A percentile compares a stretch with the other conserved stretches of the same genome.
These are phyloP conservation scores for Pycnomerus fuliginosus DNA, from an alignment of 2,888 invertebrate genomes.

Conservation along the genomic window DNA sequence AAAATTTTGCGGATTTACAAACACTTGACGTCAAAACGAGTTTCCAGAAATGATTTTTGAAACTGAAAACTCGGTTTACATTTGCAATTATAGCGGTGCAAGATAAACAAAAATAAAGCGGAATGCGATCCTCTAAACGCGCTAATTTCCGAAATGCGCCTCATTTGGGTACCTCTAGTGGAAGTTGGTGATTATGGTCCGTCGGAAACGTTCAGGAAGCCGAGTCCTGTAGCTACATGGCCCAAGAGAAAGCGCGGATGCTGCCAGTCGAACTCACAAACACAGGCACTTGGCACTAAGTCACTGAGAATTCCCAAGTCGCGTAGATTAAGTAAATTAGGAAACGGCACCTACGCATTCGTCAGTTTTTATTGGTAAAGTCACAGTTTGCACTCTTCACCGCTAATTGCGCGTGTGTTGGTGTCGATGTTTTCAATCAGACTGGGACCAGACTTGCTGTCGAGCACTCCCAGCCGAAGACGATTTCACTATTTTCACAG, in stretches of 20 bases:
- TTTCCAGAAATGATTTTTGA: constrained; percentile 9
- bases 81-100: background rate
- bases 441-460: constrained; percentile 42
- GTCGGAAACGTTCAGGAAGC: constrained; percentile 7
- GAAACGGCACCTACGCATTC: constrained; percentile 46
- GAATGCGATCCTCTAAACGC: too few species aligned
- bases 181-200: background rate
- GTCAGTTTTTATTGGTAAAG: constrained; percentile 41
- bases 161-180: constrained; percentile 8
- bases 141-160: background rate
- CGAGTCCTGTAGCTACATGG: constrained; percentile 13
- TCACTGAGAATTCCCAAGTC: constrained; percentile 22
- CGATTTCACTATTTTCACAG: constrained; percentile 31
- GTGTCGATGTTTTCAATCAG: constrained; percentile 34
- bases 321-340: constrained; percentile 45
- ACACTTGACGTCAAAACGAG: constrained; percentile 10
- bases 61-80: background rate
- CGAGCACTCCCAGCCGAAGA: constrained; percentile 37
- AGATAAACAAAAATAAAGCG: background rate
- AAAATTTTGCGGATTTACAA: too few species aligned
- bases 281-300: too few species aligned
- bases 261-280: background rate
- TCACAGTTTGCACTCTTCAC: constrained; percentile 37
- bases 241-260: constrained; percentile 6
- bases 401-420: constrained; percentile 29